Percentiles rank a stretch among this genome's conserved stretches.
Evolutionary conservation across 2,113 vertebrate genomes (phyloP).

Genomic region (Oncorhynchus nerka): DNA sequence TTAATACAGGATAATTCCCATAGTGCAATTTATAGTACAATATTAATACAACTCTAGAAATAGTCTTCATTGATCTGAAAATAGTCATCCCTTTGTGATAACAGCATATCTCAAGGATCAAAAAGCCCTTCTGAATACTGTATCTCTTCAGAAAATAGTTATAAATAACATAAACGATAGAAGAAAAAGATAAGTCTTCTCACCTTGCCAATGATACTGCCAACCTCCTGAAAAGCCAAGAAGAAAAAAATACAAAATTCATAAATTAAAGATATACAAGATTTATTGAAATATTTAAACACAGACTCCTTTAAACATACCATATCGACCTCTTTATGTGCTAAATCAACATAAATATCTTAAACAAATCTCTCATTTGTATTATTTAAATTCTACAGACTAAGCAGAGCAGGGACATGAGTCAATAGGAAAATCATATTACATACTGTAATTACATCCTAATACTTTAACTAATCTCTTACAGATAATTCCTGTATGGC

Average conservation of each 20-base stretch:
- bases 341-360: not conserved
- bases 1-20: not conserved
- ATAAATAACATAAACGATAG: not conserved
- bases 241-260: constrained; percentile 17
- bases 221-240: constrained; percentile 67
- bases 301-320: not conserved
- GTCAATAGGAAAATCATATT: no score
- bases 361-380: no score
- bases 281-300: constrained; percentile 1
- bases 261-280: not conserved
- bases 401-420: no score
- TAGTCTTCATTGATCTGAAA: constrained; percentile 7
- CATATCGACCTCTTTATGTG: no score
- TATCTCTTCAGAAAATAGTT: not conserved
- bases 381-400: no score
- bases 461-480: no score
- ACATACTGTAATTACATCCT: no score
- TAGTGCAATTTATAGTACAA: not conserved
- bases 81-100: not conserved
- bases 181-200: constrained; percentile 27
- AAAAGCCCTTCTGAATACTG: not conserved
- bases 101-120: not conserved
- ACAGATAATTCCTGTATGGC: no score
- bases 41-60: constrained; percentile 7
- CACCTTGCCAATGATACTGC: constrained; percentile 79